A percentile compares a stretch with the other conserved stretches of the same genome.
Evolutionary conservation across 1,140 invertebrate species (phyloP).

Genomic region (Aleiodes sp.): DNA sequence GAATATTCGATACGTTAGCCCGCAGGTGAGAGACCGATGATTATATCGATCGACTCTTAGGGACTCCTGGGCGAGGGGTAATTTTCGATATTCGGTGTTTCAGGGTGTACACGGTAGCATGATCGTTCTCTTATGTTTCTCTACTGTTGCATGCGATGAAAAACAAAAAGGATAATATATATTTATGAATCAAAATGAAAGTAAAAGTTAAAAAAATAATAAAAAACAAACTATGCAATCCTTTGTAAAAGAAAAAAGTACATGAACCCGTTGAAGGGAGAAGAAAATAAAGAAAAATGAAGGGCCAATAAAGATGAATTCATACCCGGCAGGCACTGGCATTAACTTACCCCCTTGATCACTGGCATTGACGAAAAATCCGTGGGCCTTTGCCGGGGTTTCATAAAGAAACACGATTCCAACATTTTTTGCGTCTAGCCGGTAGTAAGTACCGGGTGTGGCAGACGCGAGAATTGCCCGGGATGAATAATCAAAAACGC

Average conservation of each 20-base stretch:
- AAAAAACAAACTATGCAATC: too few relatives aligned
- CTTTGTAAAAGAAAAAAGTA: too few relatives aligned
- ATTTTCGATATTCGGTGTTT: conserved; percentile 39
- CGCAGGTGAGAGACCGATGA: conserved; percentile 61
- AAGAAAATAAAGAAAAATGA: conserved; percentile 12
- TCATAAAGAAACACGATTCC: conserved; percentile 40
- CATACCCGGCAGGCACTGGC: conserved; percentile 39
- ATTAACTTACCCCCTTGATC: conserved; percentile 40
- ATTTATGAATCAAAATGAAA: neutral
- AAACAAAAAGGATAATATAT: conserved; percentile 1
- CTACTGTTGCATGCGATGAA: neutral
- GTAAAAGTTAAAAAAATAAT: neutral
- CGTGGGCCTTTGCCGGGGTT: conserved; percentile 17
- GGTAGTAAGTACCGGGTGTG: conserved; percentile 63
- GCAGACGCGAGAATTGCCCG: conserved; percentile 3
- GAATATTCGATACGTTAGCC: conserved; percentile 37
- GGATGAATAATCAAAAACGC: conserved; percentile 31
- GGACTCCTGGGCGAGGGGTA: conserved; percentile 28
- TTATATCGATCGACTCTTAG: conserved; percentile 55
- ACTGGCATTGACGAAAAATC: conserved; percentile 40
- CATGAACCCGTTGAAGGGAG: neutral
- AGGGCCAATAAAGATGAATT: conserved; percentile 29
- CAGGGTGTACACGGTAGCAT: conserved; percentile 42
- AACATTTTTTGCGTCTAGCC: conserved; percentile 65
- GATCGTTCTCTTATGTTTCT: conserved; percentile 25